Evolutionary conservation across 2,888 invertebrate genomes (phyloP).

Genomic region (Drosophila prolongata): DNA sequence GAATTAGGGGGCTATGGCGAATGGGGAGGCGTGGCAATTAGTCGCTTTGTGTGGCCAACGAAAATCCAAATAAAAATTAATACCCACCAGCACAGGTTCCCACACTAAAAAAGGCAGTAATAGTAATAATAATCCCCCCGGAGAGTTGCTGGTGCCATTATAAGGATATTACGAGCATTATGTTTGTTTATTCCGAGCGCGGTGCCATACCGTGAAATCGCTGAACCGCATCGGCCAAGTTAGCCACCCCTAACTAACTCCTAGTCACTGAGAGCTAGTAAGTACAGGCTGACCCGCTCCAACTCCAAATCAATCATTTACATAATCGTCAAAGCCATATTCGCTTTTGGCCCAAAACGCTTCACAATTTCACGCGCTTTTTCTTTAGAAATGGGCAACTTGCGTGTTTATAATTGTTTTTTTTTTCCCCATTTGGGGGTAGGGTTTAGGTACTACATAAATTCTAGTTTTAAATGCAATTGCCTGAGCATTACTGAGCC

Average conservation of each 20-base stretch:
- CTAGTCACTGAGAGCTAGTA: slow-evolving; percentile 21
- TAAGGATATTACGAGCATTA: slow-evolving; percentile 60
- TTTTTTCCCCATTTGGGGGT: slow-evolving; percentile 10
- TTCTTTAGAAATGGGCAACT: slow-evolving; percentile 52
- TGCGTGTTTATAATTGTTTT: slow-evolving; percentile 66
- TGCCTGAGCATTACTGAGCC: slow-evolving; percentile 21
- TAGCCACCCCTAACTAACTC: slow-evolving; percentile 39
- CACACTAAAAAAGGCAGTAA: slow-evolving; percentile 44
- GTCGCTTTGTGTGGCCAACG: slow-evolving; percentile 32
- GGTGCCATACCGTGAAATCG: slow-evolving; percentile 68
- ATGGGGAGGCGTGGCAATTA: slow-evolving; percentile 49
- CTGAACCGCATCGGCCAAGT: slow-evolving; percentile 61
- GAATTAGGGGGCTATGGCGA: slow-evolving; percentile 29
- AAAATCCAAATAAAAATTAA: slow-evolving; percentile 56
- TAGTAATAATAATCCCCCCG: slow-evolving; percentile 25
- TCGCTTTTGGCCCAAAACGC: slow-evolving; percentile 37
- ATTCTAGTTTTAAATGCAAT: slow-evolving; percentile 18
- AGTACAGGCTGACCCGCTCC: slow-evolving; percentile 38
- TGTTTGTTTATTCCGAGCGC: slow-evolving; percentile 61
- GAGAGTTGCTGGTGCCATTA: slow-evolving; percentile 31
- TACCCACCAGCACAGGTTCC: slow-evolving; percentile 54
- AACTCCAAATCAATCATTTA: slow-evolving; percentile 67
- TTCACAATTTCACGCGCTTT: slow-evolving; percentile 59
- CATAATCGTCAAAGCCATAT: slow-evolving; percentile 57
- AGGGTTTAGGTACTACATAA: background rate